Evolutionary conservation across 2,888 invertebrate genomes (phyloP).

Genomic region (Noctua fimbriata): DNA sequence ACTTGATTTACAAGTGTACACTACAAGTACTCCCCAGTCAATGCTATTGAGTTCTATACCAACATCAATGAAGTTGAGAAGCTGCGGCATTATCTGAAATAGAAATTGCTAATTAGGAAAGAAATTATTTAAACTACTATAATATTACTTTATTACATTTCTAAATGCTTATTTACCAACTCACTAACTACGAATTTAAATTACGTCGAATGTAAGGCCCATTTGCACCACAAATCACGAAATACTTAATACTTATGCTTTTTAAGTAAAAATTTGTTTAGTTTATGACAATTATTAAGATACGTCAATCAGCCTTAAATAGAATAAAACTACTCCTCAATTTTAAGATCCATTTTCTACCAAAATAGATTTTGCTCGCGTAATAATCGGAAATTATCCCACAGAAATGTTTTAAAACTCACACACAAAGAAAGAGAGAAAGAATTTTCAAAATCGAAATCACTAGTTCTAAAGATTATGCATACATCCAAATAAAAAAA

Average conservation of each 20-base stretch:
- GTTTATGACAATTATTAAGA: too few species aligned
- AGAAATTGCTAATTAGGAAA: slow-evolving; percentile 4
- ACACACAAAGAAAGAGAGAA: background rate
- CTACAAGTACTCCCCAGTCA: slow-evolving; percentile 97
- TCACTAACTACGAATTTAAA: background rate
- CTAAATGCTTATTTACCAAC: background rate
- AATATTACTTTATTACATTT: background rate
- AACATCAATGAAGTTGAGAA: slow-evolving; percentile 92
- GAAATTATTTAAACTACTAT: background rate
- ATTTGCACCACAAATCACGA: background rate
- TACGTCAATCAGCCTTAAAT: background rate
- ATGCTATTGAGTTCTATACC: slow-evolving; percentile 91
- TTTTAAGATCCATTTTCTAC: background rate
- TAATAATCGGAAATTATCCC: background rate
- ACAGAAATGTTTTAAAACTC: background rate
- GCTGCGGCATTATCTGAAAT: slow-evolving; percentile 95
- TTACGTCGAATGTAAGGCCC: background rate
- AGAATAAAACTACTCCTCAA: background rate
- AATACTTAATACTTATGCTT: background rate
- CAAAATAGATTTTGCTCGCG: background rate
- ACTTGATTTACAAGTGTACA: slow-evolving; percentile 96
- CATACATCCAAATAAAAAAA: background rate
- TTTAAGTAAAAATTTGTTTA: too few species aligned
- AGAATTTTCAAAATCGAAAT: background rate
- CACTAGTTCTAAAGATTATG: background rate